Evolutionary conservation across 2,888 invertebrate species (phyloP).

Genomic region (Craniophora ligustri): DNA sequence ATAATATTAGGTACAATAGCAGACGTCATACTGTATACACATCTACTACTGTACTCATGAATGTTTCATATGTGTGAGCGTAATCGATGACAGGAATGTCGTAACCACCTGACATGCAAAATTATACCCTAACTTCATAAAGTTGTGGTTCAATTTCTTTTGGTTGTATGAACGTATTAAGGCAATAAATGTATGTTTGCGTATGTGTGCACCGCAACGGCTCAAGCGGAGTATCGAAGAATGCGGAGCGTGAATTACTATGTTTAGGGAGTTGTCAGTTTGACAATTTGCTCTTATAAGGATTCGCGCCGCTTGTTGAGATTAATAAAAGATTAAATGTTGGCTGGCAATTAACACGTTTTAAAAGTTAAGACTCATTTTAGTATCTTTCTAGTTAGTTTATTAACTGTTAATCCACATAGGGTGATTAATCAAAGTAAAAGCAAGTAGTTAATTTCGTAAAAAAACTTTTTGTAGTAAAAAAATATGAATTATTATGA

Average conservation of each 20-base stretch:
- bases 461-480: not conserved
- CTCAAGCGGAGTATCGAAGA: constrained; percentile 84
- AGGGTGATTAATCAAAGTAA: constrained; percentile 8
- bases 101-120: constrained; percentile 49
- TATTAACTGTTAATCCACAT: constrained; percentile 1
- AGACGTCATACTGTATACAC: constrained; percentile 85
- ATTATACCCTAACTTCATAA: constrained; percentile 45
- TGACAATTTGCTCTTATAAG: constrained; percentile 83
- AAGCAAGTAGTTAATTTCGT: too few species aligned
- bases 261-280: constrained; percentile 86
- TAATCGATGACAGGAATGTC: constrained; percentile 57
- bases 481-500: not conserved
- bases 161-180: constrained; percentile 61
- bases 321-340: constrained; percentile 58
- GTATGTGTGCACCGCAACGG: constrained; percentile 78
- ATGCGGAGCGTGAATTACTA: constrained; percentile 87
- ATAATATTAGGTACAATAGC: constrained; percentile 85
- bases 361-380: constrained; percentile 20
- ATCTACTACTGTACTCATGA: constrained; percentile 80
- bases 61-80: constrained; percentile 76
- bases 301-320: constrained; percentile 64
- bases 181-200: constrained; percentile 76
- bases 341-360: constrained; percentile 24
- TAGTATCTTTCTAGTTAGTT: constrained; percentile 5
- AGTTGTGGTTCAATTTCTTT: constrained; percentile 48